A percentile compares a stretch with the other conserved stretches of the same genome.
These are phyloP conservation scores for Labrus mixtus DNA, from an alignment of 2,113 vertebrate genomes.

Conservation along the genomic window DNA sequence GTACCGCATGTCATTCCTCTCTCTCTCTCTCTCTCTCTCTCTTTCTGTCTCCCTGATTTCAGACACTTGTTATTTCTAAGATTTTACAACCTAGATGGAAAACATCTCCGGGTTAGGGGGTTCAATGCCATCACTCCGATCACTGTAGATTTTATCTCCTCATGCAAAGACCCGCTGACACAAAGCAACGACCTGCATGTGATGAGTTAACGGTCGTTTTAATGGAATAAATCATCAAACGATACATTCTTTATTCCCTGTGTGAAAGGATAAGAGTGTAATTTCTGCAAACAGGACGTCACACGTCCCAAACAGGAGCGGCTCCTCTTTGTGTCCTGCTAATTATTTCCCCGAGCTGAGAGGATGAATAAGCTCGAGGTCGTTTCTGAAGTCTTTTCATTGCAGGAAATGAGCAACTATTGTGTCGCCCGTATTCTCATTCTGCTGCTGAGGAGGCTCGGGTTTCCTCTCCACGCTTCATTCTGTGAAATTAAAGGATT, in stretches of 20 bases:
- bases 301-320: slow-evolving; percentile 10
- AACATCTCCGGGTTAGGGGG: too few species aligned
- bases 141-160: too few species aligned
- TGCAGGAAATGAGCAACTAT: slow-evolving; percentile 73
- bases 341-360: slow-evolving; percentile 10
- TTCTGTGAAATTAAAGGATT: slow-evolving; percentile 74
- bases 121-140: too few species aligned
- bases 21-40: too few species aligned
- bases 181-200: neutral
- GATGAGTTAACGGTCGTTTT: neutral
- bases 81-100: too few species aligned
- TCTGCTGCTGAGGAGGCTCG: slow-evolving; percentile 71
- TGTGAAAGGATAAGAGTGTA: slow-evolving; percentile 1
- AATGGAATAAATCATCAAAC: slow-evolving; percentile 15
- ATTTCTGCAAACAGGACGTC: slow-evolving; percentile 13
- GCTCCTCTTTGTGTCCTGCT: slow-evolving; percentile 38
- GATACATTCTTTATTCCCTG: slow-evolving; percentile 24
- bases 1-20: too few species aligned
- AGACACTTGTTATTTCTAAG: too few species aligned
- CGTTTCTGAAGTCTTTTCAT: slow-evolving; percentile 64
- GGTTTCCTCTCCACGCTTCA: slow-evolving; percentile 82
- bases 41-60: too few species aligned
- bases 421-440: slow-evolving; percentile 61
- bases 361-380: slow-evolving; percentile 50
- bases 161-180: neutral